Base-by-base conservation (phyloP, 2,113 vertebrate species). In the Takifugu bimaculatus region DNA sequence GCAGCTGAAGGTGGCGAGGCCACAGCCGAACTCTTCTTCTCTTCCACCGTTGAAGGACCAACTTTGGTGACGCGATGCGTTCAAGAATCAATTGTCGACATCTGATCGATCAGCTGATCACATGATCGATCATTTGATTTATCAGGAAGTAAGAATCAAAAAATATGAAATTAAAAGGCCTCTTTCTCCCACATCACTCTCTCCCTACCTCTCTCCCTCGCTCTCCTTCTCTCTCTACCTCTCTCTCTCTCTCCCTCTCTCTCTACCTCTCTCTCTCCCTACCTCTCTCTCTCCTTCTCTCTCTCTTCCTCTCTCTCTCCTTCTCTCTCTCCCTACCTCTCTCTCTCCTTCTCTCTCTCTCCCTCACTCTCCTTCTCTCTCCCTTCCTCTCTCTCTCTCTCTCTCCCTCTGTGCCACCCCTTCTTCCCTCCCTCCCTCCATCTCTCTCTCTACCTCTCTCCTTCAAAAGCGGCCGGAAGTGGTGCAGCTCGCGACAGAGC, bases 391-490 rank as follows among this genome's bases (percentile, higher is more conserved):
- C 58, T 14, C 45, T 60, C 26, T 49, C 42, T 26, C 25, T 54
- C 57, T 63, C 49, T 54, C 62, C 57, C 58, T 68, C 57, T 57
- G 5, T 63, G 56, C 65, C 57, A 60, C 61, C 9, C 4, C 11
- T 28, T 13, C 63, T 42, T 26, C 47, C 57, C 54, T 66, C 43
- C 59, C 58, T 10, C 50, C 35, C 32, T 26, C 68, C 5, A 44
- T 42, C 45, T 52, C 58, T 58, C 58, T 14, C 47, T 63, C 26
- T 42, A 32, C 20, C n/a, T 51, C 57, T 65, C 49, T 54, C 62
- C 60, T 56, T 68, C 57, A 60, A 39, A 65, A 60, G 65, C 71
- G 52, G 60, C 66, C 69, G 65, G 72, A 65, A 65, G n/a, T 68
- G 15, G 48, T n/a, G 58, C 58, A 67, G 68, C 60, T 26, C 75